These are phyloP conservation scores for Stenchaetothrips biformis DNA, from an alignment of 2,888 invertebrate species.

Conservation along the genomic window DNA sequence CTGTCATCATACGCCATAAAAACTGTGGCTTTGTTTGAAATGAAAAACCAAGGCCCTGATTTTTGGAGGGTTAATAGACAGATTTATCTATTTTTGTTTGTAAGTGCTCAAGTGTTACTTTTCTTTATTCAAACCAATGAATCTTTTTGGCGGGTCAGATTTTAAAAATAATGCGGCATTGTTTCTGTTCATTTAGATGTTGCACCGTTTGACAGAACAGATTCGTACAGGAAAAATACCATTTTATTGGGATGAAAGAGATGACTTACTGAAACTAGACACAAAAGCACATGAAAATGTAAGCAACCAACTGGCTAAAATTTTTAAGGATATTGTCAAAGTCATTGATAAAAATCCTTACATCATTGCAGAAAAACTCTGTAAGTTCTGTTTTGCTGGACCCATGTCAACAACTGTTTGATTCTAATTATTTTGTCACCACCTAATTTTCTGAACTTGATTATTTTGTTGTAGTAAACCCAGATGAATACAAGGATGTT, in stretches of 20 bases:
- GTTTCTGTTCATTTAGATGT: not conserved
- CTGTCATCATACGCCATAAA: slow-evolving; percentile 1
- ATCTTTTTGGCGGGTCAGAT: not conserved
- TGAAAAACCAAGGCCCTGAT: slow-evolving; percentile 38
- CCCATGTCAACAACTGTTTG: not conserved
- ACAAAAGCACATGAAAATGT: not conserved
- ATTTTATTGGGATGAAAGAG: slow-evolving; percentile 9
- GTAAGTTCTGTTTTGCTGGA: not conserved
- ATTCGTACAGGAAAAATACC: not conserved
- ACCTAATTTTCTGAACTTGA: not conserved
- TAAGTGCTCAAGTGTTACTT: slow-evolving; percentile 35
- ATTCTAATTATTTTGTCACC: not conserved
- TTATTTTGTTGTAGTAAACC: not conserved
- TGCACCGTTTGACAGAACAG: not conserved
- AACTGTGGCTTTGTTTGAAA: not conserved
- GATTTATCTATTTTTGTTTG: slow-evolving; percentile 42
- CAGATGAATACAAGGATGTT: not conserved
- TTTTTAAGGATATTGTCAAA: not conserved
- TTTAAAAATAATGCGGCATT: not conserved
- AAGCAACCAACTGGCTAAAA: not conserved
- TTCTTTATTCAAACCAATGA: not conserved
- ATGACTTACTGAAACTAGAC: not conserved
- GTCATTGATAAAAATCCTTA: not conserved
- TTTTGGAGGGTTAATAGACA: slow-evolving; percentile 38
- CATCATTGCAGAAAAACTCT: slow-evolving; percentile 7